Percentiles rank a stretch among this genome's conserved stretches.
These are phyloP conservation scores for Peromyscus leucopus DNA, from an alignment of 2,113 vertebrate species.

Conservation along the genomic window DNA sequence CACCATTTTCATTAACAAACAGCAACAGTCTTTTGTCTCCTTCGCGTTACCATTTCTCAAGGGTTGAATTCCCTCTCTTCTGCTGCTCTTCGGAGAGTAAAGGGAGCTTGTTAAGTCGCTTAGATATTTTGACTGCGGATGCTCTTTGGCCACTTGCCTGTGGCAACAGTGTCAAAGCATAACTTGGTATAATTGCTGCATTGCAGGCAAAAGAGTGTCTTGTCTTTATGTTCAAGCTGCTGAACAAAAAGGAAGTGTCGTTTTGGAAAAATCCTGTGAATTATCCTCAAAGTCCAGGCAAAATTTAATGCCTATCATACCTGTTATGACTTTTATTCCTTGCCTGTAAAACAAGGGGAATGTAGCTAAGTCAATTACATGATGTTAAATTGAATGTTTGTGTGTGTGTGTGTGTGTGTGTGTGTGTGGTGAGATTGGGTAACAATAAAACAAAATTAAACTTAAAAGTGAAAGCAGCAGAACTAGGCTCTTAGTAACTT, in stretches of 20 bases:
- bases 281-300: slow-evolving; percentile 93
- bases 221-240: slow-evolving; percentile 93
- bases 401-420: not conserved
- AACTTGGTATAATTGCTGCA: slow-evolving; percentile 99
- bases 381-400: not conserved
- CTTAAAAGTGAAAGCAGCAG: slow-evolving; percentile 57
- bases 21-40: slow-evolving; percentile 90
- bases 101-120: slow-evolving; percentile 99
- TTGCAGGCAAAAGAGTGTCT: slow-evolving; percentile 96
- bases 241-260: slow-evolving; percentile 96
- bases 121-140: slow-evolving; percentile 97
- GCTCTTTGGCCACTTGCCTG: slow-evolving; percentile 98
- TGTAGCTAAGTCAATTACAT: slow-evolving; percentile 33
- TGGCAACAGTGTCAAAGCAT: slow-evolving; percentile 98
- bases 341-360: slow-evolving; percentile 70
- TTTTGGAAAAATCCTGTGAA: slow-evolving; percentile 95
- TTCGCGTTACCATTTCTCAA: slow-evolving; percentile 91
- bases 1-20: slow-evolving; percentile 94
- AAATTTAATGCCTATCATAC: slow-evolving; percentile 89
- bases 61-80: slow-evolving; percentile 94
- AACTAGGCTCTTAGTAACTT: slow-evolving; percentile 50
- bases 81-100: slow-evolving; percentile 92
- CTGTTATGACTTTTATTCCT: slow-evolving; percentile 82
- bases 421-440: not conserved
- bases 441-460: slow-evolving; percentile 60